Conservation (phyloP, 2,797 vertebrate species). For the Rhinatrema bivittatum region DNA sequence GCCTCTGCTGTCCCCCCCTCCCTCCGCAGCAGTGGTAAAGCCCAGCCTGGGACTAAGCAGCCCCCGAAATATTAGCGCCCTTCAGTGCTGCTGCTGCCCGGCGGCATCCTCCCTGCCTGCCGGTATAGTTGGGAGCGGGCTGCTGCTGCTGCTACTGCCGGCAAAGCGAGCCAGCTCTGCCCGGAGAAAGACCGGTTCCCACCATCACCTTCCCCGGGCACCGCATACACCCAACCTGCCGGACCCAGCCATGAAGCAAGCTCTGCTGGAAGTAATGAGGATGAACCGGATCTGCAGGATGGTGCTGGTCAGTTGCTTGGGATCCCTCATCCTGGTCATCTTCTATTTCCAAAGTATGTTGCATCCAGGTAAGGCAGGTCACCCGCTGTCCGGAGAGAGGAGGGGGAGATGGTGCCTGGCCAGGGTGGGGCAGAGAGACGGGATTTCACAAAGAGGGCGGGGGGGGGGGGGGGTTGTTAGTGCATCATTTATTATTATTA, state of each 20-base stretch:
- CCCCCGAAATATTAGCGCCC: conserved; percentile 32
- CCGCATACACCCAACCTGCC: too few species aligned
- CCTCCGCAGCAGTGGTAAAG: conserved; percentile 30
- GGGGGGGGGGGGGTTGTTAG: not conserved
- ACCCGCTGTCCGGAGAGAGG: not conserved
- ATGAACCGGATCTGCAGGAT: conserved; percentile 94
- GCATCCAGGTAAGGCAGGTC: conserved; percentile 84
- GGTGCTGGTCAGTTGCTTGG: conserved; percentile 91
- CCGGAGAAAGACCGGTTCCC: conserved; percentile 12
- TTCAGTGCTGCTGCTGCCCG: conserved; percentile 17
- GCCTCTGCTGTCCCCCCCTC: conserved; percentile 19
- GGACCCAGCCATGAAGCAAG: conserved; percentile 81
- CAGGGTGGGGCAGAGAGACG: too few species aligned
- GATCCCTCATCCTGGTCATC: conserved; percentile 95
- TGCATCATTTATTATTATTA: too few species aligned
- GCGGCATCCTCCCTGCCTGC: conserved; percentile 21
- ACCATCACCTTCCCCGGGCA: conserved; percentile 11
- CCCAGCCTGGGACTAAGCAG: conserved; percentile 42
- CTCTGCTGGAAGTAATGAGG: conserved; percentile 87
- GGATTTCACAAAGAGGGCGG: conserved; percentile 26
- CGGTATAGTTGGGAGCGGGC: not conserved
- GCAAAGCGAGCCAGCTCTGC: conserved; percentile 12
- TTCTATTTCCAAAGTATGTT: conserved; percentile 99
- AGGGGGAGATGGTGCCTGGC: not conserved
- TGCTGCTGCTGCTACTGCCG: conserved; percentile 9